phyloP scores from a whole-genome alignment of 1,140 invertebrate species.

The Drosophila ambigua region DNA sequence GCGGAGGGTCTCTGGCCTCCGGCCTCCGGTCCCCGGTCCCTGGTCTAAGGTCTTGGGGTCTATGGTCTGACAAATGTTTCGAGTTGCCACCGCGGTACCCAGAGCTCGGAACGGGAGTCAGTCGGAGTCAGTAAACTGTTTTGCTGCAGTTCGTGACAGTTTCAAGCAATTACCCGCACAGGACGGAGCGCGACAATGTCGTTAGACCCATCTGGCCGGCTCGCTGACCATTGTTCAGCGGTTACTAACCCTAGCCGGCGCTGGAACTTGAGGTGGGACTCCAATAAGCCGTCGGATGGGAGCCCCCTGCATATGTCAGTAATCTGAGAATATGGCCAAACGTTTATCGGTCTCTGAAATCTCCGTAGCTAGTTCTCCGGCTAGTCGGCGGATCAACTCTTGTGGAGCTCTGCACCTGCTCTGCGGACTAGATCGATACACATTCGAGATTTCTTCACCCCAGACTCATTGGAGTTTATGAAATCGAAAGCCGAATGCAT shows the following conservation, averaged over 20 bases:
- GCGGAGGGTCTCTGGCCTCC: slow-evolving; percentile 33
- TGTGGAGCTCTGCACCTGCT: neutral
- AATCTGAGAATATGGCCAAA: neutral
- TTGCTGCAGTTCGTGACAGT: slow-evolving; percentile 70
- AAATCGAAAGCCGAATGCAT: slow-evolving; percentile 67
- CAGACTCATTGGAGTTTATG: slow-evolving; percentile 24
- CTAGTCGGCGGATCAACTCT: neutral
- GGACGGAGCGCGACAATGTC: slow-evolving; percentile 40
- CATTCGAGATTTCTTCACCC: slow-evolving; percentile 32
- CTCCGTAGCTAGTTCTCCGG: neutral
- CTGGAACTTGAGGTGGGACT: too few species aligned
- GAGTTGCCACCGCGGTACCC: slow-evolving; percentile 36
- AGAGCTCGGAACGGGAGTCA: slow-evolving; percentile 7
- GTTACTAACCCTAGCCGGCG: slow-evolving; percentile 56
- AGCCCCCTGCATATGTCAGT: neutral
- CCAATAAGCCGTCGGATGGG: neutral
- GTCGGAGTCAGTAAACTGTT: slow-evolving; percentile 69
- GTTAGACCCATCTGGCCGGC: slow-evolving; percentile 6
- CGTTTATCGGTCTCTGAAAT: neutral
- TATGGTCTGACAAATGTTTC: slow-evolving; percentile 46
- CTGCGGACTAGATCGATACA: neutral
- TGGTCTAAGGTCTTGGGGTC: slow-evolving; percentile 1
- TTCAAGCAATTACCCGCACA: slow-evolving; percentile 66
- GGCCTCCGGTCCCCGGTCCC: neutral
- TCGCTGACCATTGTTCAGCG: slow-evolving; percentile 66